Conservation (phyloP, 2,113 vertebrate species). For the Chitala chitala region DNA sequence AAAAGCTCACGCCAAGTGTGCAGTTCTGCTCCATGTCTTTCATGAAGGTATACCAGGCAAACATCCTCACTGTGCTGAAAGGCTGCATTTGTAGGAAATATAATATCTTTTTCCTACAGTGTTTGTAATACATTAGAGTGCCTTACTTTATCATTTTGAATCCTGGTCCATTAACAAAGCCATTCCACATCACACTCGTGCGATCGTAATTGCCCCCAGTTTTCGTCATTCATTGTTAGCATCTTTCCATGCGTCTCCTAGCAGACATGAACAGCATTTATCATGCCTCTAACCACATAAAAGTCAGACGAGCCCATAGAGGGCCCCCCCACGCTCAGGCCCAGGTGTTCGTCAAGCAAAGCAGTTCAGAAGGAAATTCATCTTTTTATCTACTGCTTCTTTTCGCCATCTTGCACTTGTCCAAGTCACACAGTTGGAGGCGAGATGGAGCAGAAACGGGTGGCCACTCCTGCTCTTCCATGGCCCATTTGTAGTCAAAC, state of each 20-base stretch:
- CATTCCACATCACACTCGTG: neutral
- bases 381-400: no score
- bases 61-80: slow-evolving; percentile 38
- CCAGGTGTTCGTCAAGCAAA: no score
- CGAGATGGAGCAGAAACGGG: no score
- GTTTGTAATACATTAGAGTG: slow-evolving; percentile 50
- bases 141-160: slow-evolving; percentile 52
- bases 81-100: slow-evolving; percentile 34
- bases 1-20: slow-evolving; percentile 28
- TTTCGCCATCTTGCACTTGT: no score
- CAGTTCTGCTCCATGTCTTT: slow-evolving; percentile 41
- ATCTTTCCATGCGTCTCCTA: neutral
- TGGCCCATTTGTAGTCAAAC: no score
- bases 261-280: neutral
- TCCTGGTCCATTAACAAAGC: neutral
- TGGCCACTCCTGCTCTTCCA: no score
- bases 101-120: slow-evolving; percentile 43
- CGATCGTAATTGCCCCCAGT: neutral
- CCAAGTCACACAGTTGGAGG: no score
- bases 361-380: no score
- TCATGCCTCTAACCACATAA: neutral
- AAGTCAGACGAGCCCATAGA: no score
- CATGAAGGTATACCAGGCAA: slow-evolving; percentile 41
- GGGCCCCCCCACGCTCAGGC: no score
- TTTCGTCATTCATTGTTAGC: neutral